Evolutionary conservation across 2,797 vertebrate genomes (phyloP).

Genomic region (Tenualosa ilisha): DNA sequence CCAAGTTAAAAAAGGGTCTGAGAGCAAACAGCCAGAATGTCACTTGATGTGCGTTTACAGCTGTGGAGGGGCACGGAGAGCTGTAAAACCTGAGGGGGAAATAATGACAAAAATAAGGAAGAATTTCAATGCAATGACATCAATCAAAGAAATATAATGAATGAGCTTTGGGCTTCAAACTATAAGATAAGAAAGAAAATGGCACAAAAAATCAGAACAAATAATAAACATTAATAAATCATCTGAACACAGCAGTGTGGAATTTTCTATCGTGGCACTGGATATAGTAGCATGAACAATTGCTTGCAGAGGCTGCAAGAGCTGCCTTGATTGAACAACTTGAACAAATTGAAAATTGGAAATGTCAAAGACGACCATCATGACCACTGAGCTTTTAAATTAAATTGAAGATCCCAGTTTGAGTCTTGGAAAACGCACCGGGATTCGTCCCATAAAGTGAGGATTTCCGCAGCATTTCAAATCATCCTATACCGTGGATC

Average conservation of each 20-base stretch:
- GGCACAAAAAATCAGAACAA: neutral
- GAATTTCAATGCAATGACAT: neutral
- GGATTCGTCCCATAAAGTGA: conserved; percentile 6
- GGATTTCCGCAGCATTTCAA: neutral
- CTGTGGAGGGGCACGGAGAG: neutral
- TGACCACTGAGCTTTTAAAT: neutral
- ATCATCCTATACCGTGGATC: neutral
- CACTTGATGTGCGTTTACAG: neutral
- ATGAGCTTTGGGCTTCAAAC: too few species aligned
- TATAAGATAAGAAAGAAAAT: too few species aligned
- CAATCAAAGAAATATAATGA: neutral
- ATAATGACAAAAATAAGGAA: neutral
- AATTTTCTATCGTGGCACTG: neutral
- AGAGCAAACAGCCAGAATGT: neutral
- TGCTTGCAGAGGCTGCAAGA: neutral
- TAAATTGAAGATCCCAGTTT: neutral
- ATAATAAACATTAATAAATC: neutral
- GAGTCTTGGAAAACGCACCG: neutral
- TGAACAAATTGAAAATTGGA: neutral
- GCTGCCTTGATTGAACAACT: neutral
- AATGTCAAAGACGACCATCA: neutral
- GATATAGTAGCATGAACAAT: neutral
- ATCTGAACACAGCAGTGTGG: neutral
- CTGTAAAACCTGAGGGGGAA: neutral
- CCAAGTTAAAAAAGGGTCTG: neutral